Evolutionary conservation across 2,888 invertebrate genomes (phyloP).

Genomic region (Hartigia nigra): DNA sequence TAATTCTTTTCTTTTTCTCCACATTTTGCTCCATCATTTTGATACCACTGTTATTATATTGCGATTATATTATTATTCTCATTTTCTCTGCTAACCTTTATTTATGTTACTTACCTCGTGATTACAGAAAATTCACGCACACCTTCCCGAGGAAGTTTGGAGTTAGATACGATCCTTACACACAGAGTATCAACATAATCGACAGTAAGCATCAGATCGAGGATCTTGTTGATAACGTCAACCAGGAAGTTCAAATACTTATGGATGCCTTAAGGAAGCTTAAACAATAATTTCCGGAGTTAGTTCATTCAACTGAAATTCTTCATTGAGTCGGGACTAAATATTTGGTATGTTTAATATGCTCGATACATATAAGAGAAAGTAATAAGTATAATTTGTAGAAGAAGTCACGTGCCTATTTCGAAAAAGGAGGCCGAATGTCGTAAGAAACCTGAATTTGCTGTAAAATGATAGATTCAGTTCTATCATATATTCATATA

Average conservation of each 20-base stretch:
- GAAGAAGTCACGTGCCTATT: neutral
- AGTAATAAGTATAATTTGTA: neutral
- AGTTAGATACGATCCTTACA: slow-evolving; percentile 96
- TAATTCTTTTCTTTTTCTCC: too few species aligned
- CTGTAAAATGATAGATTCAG: too few species aligned
- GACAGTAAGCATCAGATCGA: slow-evolving; percentile 92
- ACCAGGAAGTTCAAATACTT: slow-evolving; percentile 82
- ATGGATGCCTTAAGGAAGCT: slow-evolving; percentile 81
- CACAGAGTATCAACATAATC: slow-evolving; percentile 92
- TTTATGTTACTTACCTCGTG: too few species aligned
- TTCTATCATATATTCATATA: neutral
- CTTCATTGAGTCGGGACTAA: too few species aligned
- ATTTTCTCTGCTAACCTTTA: too few species aligned
- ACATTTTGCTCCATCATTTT: too few species aligned
- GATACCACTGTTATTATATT: too few species aligned
- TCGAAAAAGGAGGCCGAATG: too few species aligned
- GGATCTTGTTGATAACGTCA: slow-evolving; percentile 82
- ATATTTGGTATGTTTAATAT: neutral
- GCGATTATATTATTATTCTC: too few species aligned
- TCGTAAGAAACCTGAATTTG: too few species aligned
- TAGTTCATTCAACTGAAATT: neutral
- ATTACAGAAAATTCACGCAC: slow-evolving; percentile 87
- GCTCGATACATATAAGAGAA: neutral
- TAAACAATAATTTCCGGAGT: slow-evolving; percentile 61
- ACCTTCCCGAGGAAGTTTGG: slow-evolving; percentile 93